Evolutionary conservation across 1,140 invertebrate genomes (phyloP).

Genomic region (Drosophila teissieri): DNA sequence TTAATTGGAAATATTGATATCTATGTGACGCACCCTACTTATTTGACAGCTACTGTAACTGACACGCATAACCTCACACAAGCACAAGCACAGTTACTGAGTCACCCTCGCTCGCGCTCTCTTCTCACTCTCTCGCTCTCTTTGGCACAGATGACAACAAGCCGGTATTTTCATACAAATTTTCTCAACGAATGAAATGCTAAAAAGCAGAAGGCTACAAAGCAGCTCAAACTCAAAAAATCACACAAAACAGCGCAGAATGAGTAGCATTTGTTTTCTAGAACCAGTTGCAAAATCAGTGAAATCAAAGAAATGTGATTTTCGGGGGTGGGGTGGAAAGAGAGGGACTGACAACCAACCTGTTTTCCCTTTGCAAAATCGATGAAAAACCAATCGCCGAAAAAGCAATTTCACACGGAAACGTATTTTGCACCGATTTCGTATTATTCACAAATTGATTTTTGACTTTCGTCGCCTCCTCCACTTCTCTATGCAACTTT

Average conservation of each 20-base stretch:
- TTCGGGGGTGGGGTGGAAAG: not conserved
- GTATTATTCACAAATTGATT: constrained; percentile 50
- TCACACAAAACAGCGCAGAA: constrained; percentile 34
- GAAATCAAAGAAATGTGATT: constrained; percentile 20
- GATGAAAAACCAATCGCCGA: constrained; percentile 69
- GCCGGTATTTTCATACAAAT: constrained; percentile 73
- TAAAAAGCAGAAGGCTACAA: constrained; percentile 57
- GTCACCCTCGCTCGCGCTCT: constrained; percentile 45
- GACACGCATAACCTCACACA: constrained; percentile 74
- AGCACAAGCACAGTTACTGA: constrained; percentile 75
- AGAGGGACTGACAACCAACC: constrained; percentile 55
- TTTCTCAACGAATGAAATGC: constrained; percentile 65
- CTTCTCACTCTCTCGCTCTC: constrained; percentile 6
- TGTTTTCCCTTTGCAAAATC: constrained; percentile 75
- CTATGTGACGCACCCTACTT: not conserved
- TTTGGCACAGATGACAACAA: constrained; percentile 66
- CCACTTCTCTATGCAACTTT: constrained; percentile 10
- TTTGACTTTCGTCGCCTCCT: constrained; percentile 18
- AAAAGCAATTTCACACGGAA: constrained; percentile 13
- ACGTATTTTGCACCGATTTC: constrained; percentile 35
- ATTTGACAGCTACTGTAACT: constrained; percentile 6
- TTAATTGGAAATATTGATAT: too few relatives aligned
- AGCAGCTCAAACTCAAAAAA: constrained; percentile 43
- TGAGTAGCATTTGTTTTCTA: constrained; percentile 27
- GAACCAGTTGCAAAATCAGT: constrained; percentile 68